Evolutionary conservation across 2,113 vertebrate genomes (phyloP), one percentile per base, ranked within the genome.

Genomic region (Solea solea): DNA sequence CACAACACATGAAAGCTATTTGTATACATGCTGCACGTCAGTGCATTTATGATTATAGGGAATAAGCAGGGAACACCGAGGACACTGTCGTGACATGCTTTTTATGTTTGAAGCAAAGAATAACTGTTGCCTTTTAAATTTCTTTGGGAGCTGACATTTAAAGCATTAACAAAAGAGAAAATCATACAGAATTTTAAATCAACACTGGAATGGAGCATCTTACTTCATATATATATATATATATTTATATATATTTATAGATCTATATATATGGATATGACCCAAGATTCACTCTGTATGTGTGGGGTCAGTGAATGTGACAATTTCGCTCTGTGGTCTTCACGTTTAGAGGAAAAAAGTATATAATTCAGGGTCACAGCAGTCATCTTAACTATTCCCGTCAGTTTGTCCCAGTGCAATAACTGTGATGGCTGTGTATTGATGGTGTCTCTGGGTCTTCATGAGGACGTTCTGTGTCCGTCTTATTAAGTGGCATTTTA

Each of bases 401-500:
- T 76, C 79, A 69, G 48, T 68, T 34, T 45, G 12, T 51, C 51
- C 74, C 55, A 27, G 83, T 60, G 55, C 70, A 68, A 79, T 84
- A 77, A 74, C 53, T 51, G 50, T 69, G 79, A 76, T 63, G 65
- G 66, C 28, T 58, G 21, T 16, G 25, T 72, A 79, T 74, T 77
- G 84, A 83, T 71, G 58, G 69, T 72, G 80, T 83, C 72, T 79
- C 21, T 0, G 39, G 60, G 44, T 69, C 54, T 86, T 82, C 78
- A 72, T 70, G 63, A 71, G 74, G 62, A 72, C 76, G 52, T 59
- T 78, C 11, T 69, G 41, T 55, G 59, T 53, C 64, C 51, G 41
- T 57, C 48, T 84, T 83, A 83, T 87, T 76, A 82, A 84, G 69
- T 86, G 78, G 62, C 13, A 54, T 82, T 89, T 89, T 78, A 72